These are phyloP conservation scores for Araneus ventricosus DNA, from an alignment of 1,140 invertebrate genomes.

Conservation along the genomic window DNA sequence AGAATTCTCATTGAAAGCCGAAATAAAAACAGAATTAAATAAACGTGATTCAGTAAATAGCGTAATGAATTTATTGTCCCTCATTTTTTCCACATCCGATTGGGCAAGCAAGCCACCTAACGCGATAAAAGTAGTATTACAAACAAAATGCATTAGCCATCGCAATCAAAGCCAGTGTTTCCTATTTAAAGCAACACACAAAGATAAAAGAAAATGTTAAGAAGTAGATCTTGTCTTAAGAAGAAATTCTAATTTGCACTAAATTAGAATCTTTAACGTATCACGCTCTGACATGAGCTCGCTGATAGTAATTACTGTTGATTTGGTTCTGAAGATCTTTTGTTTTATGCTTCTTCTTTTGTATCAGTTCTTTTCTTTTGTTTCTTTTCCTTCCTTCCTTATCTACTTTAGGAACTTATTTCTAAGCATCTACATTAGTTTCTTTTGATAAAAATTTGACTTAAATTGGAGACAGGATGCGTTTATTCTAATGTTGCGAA, in stretches of 20 bases:
- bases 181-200: not conserved
- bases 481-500: not conserved
- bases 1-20: not conserved
- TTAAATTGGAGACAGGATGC: not conserved
- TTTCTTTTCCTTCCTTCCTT: not conserved
- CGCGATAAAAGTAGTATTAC: conserved; percentile 17
- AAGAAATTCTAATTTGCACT: conserved; percentile 44
- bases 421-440: conserved; percentile 2
- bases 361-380: not conserved
- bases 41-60: conserved; percentile 8
- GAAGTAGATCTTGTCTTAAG: conserved; percentile 4
- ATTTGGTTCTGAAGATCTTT: conserved; percentile 18
- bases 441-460: conserved; percentile 13
- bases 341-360: not conserved
- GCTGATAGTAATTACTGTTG: conserved; percentile 49
- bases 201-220: conserved; percentile 28
- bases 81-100: not conserved
- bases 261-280: conserved; percentile 48
- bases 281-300: conserved; percentile 24
- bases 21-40: not conserved
- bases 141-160: conserved; percentile 16
- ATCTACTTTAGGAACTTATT: not conserved
- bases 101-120: conserved; percentile 8
- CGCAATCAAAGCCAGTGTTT: conserved; percentile 7
- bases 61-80: not conserved